Evolutionary conservation across 2,113 vertebrate genomes (phyloP), one percentile per base, ranked within the genome.

Genomic region (Rhodinocichla rosea): DNA sequence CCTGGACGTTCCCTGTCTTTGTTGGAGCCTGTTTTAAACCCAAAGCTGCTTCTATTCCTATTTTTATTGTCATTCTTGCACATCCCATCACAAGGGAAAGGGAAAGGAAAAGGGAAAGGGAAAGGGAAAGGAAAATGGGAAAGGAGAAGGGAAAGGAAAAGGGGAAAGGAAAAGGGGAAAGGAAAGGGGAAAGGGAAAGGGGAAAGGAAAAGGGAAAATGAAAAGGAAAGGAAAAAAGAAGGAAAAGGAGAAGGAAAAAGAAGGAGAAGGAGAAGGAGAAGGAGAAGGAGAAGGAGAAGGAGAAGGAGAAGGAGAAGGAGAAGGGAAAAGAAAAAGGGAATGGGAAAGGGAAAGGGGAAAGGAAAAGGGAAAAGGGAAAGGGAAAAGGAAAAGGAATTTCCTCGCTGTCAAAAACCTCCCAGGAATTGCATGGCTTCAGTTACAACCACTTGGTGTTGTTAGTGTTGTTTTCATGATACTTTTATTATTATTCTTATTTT

Each of bases 371-470:
- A 26, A 8, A 50, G 24, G 49, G 44, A 45, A 8, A 49, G 24
- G 47, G 47, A 49, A 13, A 23, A 24, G 47, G 20, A 21, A 15
- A 49, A 9, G 23, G 24, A 14, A 52, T 49, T 49, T 59, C 28
- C 44, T 40, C 4, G 0, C 17, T 5, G 0, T 47, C 10, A 8
- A 2, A 55, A 65, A 19, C 39, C 67, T 80, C 23, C 13, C 45
- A 70, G 32, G 39, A 86, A 32, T 26, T 78, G 5, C 42, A 27
- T 39, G n/a, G 11, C 65, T 92, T 90, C 73, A 37, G 2, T 90
- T 81, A n/a, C 5, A 63, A 68, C 30, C 2, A 0, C 7, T 59
- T 60, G 70, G 10, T 79, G 32, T 22, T 42, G 20, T 24, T 70
- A 3, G 15, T 16, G 32, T 75, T 63, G 30, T 2, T 63, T 88